A percentile compares a stretch with the other conserved stretches of the same genome.
phyloP scores from a whole-genome alignment of 2,797 vertebrate species.

The Clarias fuscus region DNA sequence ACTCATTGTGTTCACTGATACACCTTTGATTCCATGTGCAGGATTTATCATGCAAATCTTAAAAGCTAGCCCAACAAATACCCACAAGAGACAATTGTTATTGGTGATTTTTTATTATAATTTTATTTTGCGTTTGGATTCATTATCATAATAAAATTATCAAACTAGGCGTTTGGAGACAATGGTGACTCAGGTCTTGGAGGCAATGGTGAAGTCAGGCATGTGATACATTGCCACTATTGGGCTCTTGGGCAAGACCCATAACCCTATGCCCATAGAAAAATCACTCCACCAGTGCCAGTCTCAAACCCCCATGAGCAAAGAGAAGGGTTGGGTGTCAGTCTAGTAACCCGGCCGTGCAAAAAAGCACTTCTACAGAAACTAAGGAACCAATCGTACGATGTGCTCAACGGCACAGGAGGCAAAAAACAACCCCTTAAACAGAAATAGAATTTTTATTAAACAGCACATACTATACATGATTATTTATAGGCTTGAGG shows the following conservation, averaged over 20 bases:
- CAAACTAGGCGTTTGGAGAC: background rate
- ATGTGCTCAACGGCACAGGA: too few relatives aligned
- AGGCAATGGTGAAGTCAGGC: too few relatives aligned
- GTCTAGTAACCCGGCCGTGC: too few relatives aligned
- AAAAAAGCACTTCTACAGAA: too few relatives aligned
- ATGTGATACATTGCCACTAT: too few relatives aligned
- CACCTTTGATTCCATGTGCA: background rate
- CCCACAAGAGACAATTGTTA: background rate
- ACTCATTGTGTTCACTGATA: background rate
- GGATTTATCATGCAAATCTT: conserved; percentile 2
- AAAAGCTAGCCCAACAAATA: background rate
- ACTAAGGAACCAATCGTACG: too few relatives aligned
- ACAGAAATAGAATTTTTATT: conserved; percentile 19
- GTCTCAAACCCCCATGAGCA: too few relatives aligned
- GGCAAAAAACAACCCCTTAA: too few relatives aligned
- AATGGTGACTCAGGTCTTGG: too few relatives aligned
- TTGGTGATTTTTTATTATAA: background rate
- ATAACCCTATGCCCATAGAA: too few relatives aligned
- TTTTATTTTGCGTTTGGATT: background rate
- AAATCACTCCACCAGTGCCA: too few relatives aligned
- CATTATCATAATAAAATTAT: background rate
- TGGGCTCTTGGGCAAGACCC: too few relatives aligned
- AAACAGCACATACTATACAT: conserved; percentile 23
- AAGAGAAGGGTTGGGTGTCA: background rate
- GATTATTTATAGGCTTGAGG: conserved; percentile 48